A percentile compares a stretch with the other conserved stretches of the same genome.
Conservation (phyloP, 2,888 invertebrate genomes). For the Rhingia campestris region DNA sequence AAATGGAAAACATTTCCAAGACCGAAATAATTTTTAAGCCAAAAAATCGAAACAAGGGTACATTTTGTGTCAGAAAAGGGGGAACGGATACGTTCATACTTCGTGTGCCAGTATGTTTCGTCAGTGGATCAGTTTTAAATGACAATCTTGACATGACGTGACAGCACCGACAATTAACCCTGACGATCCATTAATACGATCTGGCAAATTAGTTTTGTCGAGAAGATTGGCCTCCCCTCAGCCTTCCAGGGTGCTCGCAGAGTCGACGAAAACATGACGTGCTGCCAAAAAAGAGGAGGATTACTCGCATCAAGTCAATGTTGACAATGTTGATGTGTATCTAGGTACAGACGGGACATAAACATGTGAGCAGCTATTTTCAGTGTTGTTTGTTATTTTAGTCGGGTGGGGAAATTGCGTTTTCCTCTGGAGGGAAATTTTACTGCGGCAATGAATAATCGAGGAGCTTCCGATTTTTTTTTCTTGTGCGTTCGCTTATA, state of each 20-base stretch:
- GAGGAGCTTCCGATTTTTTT: background rate
- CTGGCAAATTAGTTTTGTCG: slow-evolving; percentile 64
- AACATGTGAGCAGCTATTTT: slow-evolving; percentile 39
- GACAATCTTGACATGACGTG: slow-evolving; percentile 46
- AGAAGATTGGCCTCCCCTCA: slow-evolving; percentile 27
- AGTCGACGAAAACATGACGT: slow-evolving; percentile 13
- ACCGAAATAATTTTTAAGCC: background rate
- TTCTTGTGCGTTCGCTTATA: background rate
- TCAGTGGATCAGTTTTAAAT: slow-evolving; percentile 30
- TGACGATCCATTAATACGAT: slow-evolving; percentile 60
- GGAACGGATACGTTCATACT: background rate
- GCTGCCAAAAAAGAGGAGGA: slow-evolving; percentile 28
- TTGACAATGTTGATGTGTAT: slow-evolving; percentile 16
- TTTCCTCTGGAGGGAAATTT: slow-evolving; percentile 1
- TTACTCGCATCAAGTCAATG: slow-evolving; percentile 19
- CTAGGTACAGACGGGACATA: slow-evolving; percentile 6
- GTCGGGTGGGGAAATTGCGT: background rate
- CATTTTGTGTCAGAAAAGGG: slow-evolving; percentile 18
- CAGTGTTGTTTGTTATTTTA: slow-evolving; percentile 2
- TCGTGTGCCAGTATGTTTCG: background rate
- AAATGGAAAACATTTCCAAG: background rate
- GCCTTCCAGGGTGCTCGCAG: background rate
- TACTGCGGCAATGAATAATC: background rate
- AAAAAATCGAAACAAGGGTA: slow-evolving; percentile 9
- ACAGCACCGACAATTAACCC: slow-evolving; percentile 63